phyloP scores from a whole-genome alignment of 1,140 invertebrate genomes.

The Lepidurus apus region DNA sequence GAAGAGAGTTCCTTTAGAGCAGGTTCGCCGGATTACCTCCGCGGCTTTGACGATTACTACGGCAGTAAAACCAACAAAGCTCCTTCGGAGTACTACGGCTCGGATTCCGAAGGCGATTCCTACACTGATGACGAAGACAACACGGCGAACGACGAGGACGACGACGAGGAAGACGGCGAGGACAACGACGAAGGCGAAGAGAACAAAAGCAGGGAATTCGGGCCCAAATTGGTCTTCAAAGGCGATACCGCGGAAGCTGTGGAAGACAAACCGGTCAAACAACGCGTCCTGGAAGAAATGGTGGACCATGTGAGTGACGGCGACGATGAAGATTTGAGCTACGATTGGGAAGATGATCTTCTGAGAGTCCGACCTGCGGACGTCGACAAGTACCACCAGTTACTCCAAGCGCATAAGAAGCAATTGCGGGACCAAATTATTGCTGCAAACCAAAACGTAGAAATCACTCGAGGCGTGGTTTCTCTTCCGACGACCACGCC shows the following conservation, averaged over 20 bases:
- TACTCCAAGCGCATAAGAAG: constrained; percentile 25
- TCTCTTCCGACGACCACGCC: constrained; percentile 19
- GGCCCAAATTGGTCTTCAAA: constrained; percentile 43
- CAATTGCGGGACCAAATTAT: background rate
- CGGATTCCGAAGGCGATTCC: constrained; percentile 27
- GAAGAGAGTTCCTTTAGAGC: background rate
- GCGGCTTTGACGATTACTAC: background rate
- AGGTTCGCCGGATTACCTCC: constrained; percentile 8
- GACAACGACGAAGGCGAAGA: constrained; percentile 41
- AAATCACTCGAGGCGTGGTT: background rate
- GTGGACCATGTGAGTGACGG: constrained; percentile 34
- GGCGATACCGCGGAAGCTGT: constrained; percentile 78
- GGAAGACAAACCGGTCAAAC: constrained; percentile 49
- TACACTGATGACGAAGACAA: constrained; percentile 38
- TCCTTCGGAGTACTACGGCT: constrained; percentile 22
- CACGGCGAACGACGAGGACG: constrained; percentile 40
- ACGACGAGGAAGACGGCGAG: constrained; percentile 35
- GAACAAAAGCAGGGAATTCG: constrained; percentile 39
- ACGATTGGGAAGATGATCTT: background rate
- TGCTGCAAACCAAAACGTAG: background rate
- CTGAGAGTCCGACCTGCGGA: background rate
- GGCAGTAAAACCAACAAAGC: background rate
- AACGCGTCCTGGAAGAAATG: constrained; percentile 23
- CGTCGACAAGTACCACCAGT: background rate
- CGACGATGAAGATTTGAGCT: constrained; percentile 19